Evolutionary conservation across 2,797 vertebrate genomes (phyloP).

Genomic region (Rhinella marina): DNA sequence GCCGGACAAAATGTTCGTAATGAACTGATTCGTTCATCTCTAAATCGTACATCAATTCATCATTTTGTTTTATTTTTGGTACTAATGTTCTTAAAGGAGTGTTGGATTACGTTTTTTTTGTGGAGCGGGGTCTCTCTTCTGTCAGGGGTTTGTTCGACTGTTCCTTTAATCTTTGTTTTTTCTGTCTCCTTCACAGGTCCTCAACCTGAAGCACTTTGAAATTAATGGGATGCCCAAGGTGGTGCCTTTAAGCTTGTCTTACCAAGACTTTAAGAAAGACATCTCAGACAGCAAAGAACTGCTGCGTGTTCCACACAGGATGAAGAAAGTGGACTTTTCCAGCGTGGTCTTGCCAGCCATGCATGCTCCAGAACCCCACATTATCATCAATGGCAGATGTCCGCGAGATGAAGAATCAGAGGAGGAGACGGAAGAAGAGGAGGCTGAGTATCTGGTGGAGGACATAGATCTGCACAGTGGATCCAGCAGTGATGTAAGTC

Average conservation of each 20-base stretch:
- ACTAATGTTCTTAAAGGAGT: too few relatives aligned
- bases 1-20: too few relatives aligned
- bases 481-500: conserved; percentile 88
- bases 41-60: too few relatives aligned
- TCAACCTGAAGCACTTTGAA: conserved; percentile 77
- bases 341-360: conserved; percentile 84
- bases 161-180: neutral
- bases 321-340: conserved; percentile 89
- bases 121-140: too few relatives aligned
- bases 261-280: conserved; percentile 79
- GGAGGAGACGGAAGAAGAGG: conserved; percentile 56
- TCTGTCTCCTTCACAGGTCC: conserved; percentile 69
- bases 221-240: conserved; percentile 77
- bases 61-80: too few relatives aligned
- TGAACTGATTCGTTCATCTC: too few relatives aligned
- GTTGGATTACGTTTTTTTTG: neutral
- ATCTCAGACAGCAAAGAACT: conserved; percentile 84
- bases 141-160: neutral
- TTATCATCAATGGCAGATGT: conserved; percentile 76
- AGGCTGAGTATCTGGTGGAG: conserved; percentile 70
- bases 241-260: conserved; percentile 80
- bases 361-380: conserved; percentile 74
- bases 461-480: conserved; percentile 79
- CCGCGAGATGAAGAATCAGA: conserved; percentile 45
- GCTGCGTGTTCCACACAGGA: conserved; percentile 70